Evolutionary conservation across 2,888 invertebrate species (phyloP).

Genomic region (Xanthostigma xanthostigma): DNA sequence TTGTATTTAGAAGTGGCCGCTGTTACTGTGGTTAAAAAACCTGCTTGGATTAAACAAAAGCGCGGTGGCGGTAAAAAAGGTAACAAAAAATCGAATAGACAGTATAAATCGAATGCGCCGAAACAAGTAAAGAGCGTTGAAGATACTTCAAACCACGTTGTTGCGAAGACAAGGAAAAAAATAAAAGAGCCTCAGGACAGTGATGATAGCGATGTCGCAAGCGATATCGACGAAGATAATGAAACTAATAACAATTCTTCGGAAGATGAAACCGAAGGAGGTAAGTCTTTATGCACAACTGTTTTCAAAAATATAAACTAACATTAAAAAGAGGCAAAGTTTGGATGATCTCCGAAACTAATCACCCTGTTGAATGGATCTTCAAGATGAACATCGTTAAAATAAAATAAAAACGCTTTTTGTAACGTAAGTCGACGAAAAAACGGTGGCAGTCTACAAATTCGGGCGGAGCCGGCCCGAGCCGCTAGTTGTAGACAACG

Average conservation of each 20-base stretch:
- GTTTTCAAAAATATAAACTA: too few relatives aligned
- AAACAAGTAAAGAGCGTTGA: conserved; percentile 20
- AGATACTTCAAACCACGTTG: conserved; percentile 17
- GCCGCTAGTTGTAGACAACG: too few relatives aligned
- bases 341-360: too few relatives aligned
- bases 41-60: conserved; percentile 71
- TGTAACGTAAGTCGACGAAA: too few relatives aligned
- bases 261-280: conserved; percentile 1
- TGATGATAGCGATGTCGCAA: conserved; percentile 34
- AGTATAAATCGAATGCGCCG: conserved; percentile 26
- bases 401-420: too few relatives aligned
- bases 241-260: conserved; percentile 14
- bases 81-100: conserved; percentile 34
- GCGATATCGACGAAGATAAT: conserved; percentile 26
- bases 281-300: too few relatives aligned
- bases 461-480: too few relatives aligned
- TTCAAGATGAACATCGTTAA: too few relatives aligned
- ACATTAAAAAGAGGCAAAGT: too few relatives aligned
- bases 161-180: conserved; percentile 9
- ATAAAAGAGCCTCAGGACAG: conserved; percentile 21
- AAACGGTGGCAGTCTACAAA: too few relatives aligned
- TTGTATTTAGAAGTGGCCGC: neutral
- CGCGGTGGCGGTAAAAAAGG: conserved; percentile 38
- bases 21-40: conserved; percentile 37
- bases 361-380: too few relatives aligned